Percentiles rank a stretch among this genome's conserved stretches.
phyloP scores from a whole-genome alignment of 2,888 invertebrate genomes.

The Heliconius charithonia region DNA sequence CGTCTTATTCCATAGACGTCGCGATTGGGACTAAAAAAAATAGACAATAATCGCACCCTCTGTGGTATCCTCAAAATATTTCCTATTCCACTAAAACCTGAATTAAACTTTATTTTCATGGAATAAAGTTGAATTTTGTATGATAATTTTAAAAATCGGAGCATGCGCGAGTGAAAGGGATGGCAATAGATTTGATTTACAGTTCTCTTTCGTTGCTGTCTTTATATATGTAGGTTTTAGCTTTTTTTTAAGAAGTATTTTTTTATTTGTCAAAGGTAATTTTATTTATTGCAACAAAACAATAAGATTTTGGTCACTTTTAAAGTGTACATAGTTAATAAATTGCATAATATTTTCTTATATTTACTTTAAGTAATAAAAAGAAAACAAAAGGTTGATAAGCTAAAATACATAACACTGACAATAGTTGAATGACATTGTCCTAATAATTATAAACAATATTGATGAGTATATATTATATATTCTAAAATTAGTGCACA shows the following conservation, averaged over 20 bases:
- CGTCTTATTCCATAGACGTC: slow-evolving; percentile 51
- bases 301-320: not conserved
- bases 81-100: slow-evolving; percentile 37
- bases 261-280: no score
- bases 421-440: not conserved
- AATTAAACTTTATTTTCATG: slow-evolving; percentile 52
- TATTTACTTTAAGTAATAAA: not conserved
- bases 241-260: not conserved
- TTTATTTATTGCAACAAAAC: no score
- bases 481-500: not conserved
- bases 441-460: not conserved
- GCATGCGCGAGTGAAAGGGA: slow-evolving; percentile 68
- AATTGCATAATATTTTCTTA: not conserved
- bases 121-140: slow-evolving; percentile 57
- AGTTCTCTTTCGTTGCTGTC: not conserved
- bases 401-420: not conserved
- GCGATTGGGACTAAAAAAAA: slow-evolving; percentile 61
- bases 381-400: not conserved
- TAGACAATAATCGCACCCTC: slow-evolving; percentile 32
- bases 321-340: not conserved
- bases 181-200: slow-evolving; percentile 34
- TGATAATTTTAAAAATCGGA: slow-evolving; percentile 55
- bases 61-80: slow-evolving; percentile 42
- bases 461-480: slow-evolving; percentile 1
- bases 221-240: not conserved